Evolutionary conservation across 2,888 invertebrate species (phyloP), one percentile per base, ranked within the genome.

Genomic region (Anthophora plumipes): DNA sequence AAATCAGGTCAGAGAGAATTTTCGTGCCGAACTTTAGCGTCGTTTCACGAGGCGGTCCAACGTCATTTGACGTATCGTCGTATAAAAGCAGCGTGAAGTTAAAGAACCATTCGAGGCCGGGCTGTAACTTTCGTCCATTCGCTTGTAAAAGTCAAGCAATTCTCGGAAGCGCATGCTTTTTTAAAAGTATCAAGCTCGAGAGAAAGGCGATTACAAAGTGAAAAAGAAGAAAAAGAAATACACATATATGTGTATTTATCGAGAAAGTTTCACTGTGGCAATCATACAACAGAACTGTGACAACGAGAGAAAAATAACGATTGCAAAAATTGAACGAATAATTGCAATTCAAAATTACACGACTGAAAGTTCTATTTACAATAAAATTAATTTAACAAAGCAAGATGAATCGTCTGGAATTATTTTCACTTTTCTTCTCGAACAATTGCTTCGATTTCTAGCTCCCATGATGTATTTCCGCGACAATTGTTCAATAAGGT

Each of bases 71-170:
- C 85, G 86, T 85, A 88, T 85, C 85, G 79, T 75, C 80, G 80
- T 88, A 81, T 86, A 88, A 88, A 88, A 88, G 81, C 86, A 88
- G 88, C 88, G 79, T 83, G 86, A 86, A 88, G 83, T 83, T 87
- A 85, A 86, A 77, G 86, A 86, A 82, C 80, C 81, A 74, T 79
- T 71, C 68, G 61, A n/a, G 63, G 14, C 67, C 70, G 12, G 83
- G 88, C 68, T 73, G 86, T 88, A 88, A 88, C 86, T 88, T 88
- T 86, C 73, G 83, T 86, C 63, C 73, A 59, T 67, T 69, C 83
- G 86, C 88, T 77, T 82, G 79, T 88, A 88, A 87, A 88, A 88
- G 88, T 88, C 88, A 83, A 57, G 70, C 78, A 68, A 69, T 85
- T 85, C 83, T 73, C 77, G 41, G 76, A 76, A 80, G 77, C 71